Evolutionary conservation across 37 sponge, comb jelly and placozoan genomes (phyloP).

Genomic region (Aphrocallistes beatrix): DNA sequence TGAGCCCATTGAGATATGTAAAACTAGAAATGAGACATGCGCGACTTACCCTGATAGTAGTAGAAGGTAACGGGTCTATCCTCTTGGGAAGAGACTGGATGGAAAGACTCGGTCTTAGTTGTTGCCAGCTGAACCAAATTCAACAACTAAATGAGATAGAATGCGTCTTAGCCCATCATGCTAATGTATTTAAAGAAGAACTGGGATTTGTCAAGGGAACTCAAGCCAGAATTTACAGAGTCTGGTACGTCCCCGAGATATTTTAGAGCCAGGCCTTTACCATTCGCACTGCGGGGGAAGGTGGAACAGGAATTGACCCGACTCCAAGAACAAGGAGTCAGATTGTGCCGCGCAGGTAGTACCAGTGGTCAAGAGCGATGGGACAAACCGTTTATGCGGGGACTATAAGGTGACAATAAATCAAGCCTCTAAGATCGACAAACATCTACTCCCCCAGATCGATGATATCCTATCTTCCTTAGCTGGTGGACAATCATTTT

Average conservation of each 20-base stretch:
- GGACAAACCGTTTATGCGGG: constrained; percentile 39
- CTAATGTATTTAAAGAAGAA: constrained; percentile 24
- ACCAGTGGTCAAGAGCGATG: constrained; percentile 29
- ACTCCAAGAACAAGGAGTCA: constrained; percentile 22
- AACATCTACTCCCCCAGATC: constrained; percentile 27
- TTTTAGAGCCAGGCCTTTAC: constrained; percentile 32
- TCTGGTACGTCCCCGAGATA: constrained; percentile 26
- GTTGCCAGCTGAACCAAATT: no score
- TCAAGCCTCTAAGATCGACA: neutral
- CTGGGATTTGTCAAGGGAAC: constrained; percentile 24
- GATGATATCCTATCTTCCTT: constrained; percentile 29
- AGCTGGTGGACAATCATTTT: constrained; percentile 28
- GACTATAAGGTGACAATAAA: constrained; percentile 39
- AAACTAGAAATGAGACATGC: no score
- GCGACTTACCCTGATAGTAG: no score
- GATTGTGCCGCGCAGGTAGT: constrained; percentile 45
- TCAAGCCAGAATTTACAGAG: constrained; percentile 21
- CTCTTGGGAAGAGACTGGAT: no score
- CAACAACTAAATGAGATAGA: neutral
- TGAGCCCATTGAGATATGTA: no score
- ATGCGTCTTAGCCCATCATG: neutral
- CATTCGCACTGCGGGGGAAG: constrained; percentile 34
- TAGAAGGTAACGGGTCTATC: no score
- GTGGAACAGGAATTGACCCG: constrained; percentile 27
- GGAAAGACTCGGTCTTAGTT: no score